Evolutionary conservation across 30 jellyfish, hydroid and myxozoan species (phyloP), one percentile per base, ranked within the genome.

Genomic region (Pelagia noctiluca): DNA sequence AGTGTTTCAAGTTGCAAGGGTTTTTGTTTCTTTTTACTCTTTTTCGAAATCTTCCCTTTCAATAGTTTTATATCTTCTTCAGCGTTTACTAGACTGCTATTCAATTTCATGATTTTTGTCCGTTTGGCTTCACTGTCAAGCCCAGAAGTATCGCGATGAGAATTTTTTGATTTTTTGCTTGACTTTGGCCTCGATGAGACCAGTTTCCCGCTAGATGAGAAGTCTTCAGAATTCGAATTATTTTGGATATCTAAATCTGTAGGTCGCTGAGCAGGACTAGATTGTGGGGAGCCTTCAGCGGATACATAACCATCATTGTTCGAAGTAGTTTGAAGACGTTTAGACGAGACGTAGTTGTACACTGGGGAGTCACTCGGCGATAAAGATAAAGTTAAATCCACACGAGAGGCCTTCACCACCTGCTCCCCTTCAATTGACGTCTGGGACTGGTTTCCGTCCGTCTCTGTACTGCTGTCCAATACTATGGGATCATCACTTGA

Each of bases 11-110:
- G 80, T 25, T 35, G 18, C 16, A 37, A 75, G 19, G 42, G 11
- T 4, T 35, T 82, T 54, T 82, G 78, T 52, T 50, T 50, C 64
- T 33, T 64, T 29, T 80, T 80, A 35, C 22, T 57, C 29, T 50
- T 80, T 62, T 69, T 70, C 22, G 37, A 49, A 18, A 63, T 13
- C 62, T 60, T 71, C 35, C 70, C 47, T 34, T 22, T 4, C 8
- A 0, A 24, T 11, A 48, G 13, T 3, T 3, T 3, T 30, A 3
- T 8, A 19, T 8, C 12, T 2, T 52, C 68, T 10, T 19, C 68
- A 52, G 16, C 68, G 4, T 8, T 19, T 19, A 2, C 12, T 5
- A 5, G 12, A 30, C 21, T 19, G 21, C 12, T 52, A 19, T 52
- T 52, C 68, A 52, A 52, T 19, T 52, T 52, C 68, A 52, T 3